Evolutionary conservation across 2,113 vertebrate genomes (phyloP).

Genomic region (Tachycineta bicolor): DNA sequence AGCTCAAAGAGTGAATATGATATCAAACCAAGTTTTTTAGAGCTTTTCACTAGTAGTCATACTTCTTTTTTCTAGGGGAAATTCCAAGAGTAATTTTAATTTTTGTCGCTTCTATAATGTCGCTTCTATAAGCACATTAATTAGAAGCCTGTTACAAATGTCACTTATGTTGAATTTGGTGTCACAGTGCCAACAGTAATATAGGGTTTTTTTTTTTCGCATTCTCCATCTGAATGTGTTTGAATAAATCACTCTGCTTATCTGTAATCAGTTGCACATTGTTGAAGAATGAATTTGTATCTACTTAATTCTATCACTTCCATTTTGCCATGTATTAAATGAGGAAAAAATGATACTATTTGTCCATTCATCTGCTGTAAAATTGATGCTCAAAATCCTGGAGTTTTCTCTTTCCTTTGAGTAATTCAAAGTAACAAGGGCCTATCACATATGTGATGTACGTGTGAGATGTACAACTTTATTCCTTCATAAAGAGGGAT

Average conservation of each 20-base stretch:
- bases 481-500: background rate
- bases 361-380: background rate
- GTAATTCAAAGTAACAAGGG: background rate
- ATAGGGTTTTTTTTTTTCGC: background rate
- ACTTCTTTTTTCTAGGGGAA: background rate
- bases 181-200: background rate
- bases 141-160: background rate
- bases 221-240: background rate
- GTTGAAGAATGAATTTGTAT: background rate
- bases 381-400: background rate
- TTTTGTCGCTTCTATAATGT: too few relatives aligned
- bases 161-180: background rate
- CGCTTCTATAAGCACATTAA: slow-evolving; percentile 7
- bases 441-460: background rate
- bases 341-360: background rate
- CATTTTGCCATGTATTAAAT: background rate
- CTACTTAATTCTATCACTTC: background rate
- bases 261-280: slow-evolving; percentile 5
- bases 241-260: background rate
- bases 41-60: background rate
- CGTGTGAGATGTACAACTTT: background rate
- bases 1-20: background rate
- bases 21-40: background rate
- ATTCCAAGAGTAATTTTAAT: background rate
- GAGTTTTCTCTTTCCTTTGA: background rate